These are phyloP conservation scores for Ectropis grisescens DNA, from an alignment of 1,140 invertebrate genomes.

Conservation along the genomic window DNA sequence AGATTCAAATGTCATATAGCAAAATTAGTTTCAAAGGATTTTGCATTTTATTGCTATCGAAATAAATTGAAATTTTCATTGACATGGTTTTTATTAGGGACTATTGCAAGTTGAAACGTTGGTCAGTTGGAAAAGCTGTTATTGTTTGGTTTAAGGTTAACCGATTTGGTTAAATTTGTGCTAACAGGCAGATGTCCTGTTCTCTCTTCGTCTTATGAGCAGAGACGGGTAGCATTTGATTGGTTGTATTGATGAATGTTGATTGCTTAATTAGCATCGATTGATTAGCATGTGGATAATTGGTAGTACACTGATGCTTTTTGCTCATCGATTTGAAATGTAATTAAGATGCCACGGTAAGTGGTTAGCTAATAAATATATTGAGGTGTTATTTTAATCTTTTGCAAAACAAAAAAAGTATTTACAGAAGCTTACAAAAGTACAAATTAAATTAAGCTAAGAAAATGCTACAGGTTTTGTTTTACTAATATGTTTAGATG, in stretches of 20 bases:
- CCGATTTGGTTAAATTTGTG: conserved; percentile 67
- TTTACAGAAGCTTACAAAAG: too few species aligned
- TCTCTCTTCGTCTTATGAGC: conserved; percentile 24
- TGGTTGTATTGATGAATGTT: conserved; percentile 44
- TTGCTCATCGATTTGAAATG: background rate
- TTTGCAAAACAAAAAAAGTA: background rate
- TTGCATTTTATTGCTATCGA: background rate
- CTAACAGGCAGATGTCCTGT: conserved; percentile 56
- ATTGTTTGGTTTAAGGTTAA: conserved; percentile 68
- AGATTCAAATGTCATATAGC: conserved; percentile 10
- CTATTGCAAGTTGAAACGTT: background rate
- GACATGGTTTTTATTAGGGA: background rate
- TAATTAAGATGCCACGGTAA: background rate
- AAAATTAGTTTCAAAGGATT: conserved; percentile 5
- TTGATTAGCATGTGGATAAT: conserved; percentile 8
- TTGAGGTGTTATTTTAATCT: background rate
- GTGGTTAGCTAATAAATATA: background rate
- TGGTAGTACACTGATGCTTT: too few species aligned
- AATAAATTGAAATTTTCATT: conserved; percentile 16
- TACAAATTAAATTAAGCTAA: too few species aligned
- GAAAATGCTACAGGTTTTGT: too few species aligned
- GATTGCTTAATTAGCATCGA: conserved; percentile 24
- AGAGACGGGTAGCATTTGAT: conserved; percentile 23
- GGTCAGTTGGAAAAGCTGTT: conserved; percentile 65
- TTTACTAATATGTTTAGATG: too few species aligned